phyloP scores from a whole-genome alignment of 2,888 invertebrate species.

The Ectobius pallidus region DNA sequence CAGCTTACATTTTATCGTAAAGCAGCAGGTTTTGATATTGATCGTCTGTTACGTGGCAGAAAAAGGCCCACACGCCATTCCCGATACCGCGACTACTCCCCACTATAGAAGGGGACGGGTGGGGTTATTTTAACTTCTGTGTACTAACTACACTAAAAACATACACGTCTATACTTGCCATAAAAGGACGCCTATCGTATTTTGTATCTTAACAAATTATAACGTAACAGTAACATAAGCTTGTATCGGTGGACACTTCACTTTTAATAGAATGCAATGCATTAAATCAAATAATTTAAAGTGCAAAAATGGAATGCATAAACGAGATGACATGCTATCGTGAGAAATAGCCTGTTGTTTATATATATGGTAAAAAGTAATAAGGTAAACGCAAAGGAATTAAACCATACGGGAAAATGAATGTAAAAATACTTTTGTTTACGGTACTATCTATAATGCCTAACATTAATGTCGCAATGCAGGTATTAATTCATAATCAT shows the following conservation, averaged over 20 bases:
- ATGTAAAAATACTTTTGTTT: too few species aligned
- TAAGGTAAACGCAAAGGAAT: too few species aligned
- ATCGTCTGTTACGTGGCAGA: constrained; percentile 44
- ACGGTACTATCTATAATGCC: too few species aligned
- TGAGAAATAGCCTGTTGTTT: too few species aligned
- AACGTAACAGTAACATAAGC: too few species aligned
- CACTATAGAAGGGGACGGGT: constrained; percentile 37
- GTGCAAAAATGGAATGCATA: too few species aligned
- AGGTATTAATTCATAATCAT: background rate
- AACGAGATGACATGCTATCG: too few species aligned
- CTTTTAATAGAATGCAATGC: too few species aligned
- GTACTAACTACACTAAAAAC: constrained; percentile 26
- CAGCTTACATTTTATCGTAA: background rate
- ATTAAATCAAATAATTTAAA: too few species aligned
- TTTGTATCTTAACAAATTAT: background rate
- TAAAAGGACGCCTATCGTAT: background rate
- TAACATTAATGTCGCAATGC: background rate
- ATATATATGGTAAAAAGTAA: too few species aligned
- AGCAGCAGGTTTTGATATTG: constrained; percentile 37
- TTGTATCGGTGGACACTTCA: too few species aligned
- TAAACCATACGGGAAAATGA: too few species aligned
- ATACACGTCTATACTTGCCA: background rate
- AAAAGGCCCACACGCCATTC: constrained; percentile 38
- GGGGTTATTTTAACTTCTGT: constrained; percentile 43
- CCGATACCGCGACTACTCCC: constrained; percentile 35